Base-by-base conservation (phyloP, 2,113 vertebrate genomes). In the Asarcornis scutulata region DNA sequence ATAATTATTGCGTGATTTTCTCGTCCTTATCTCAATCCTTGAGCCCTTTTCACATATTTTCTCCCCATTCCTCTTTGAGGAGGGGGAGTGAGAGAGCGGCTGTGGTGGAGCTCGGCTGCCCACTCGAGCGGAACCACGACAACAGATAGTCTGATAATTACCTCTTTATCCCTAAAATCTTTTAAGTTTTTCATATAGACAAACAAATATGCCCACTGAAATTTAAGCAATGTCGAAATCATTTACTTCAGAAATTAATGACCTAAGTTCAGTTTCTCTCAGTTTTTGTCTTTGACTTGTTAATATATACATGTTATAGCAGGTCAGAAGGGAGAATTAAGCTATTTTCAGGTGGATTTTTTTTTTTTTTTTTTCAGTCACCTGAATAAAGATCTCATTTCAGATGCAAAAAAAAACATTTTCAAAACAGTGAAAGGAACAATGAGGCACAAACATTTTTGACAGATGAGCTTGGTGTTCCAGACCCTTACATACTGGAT, bases 341-440 rank as follows among this genome's bases (percentile, higher is more conserved):
- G 7, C 9, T 73, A 9, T 34, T 64, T 22, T 32, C 13, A 73
- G 56, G 7, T 9, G 6, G 26, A 53, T 2, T 7, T 71, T 46
- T 46, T 46, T 46, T 46, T 2, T 7, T 71, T 46, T 46, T 46
- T 46, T 46, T 46, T 69, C 11, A 60, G 22, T 56, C 25, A 64
- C 8, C 2, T 69, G 11, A 64, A 15, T 9, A 72, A 27, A 36
- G 11, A 38, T 3, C 1, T 75, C 1, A 0, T 5, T 75, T 56
- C 11, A 50, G 11, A 27, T 32, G 3, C 3, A 75, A 69, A 87
- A 4, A 36, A 38, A 68, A 80, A 15, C 8, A 75, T 29, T 3
- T 68, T 76, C 25, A 9, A 59, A 17, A 1, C 5, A 52, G 8
- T 29, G 68, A 42, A 11, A 11, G 21, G 46, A 46, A 46, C 46